These are phyloP conservation scores for Theodoxus fluviatilis DNA, from an alignment of 2,888 invertebrate genomes.

Conservation along the genomic window DNA sequence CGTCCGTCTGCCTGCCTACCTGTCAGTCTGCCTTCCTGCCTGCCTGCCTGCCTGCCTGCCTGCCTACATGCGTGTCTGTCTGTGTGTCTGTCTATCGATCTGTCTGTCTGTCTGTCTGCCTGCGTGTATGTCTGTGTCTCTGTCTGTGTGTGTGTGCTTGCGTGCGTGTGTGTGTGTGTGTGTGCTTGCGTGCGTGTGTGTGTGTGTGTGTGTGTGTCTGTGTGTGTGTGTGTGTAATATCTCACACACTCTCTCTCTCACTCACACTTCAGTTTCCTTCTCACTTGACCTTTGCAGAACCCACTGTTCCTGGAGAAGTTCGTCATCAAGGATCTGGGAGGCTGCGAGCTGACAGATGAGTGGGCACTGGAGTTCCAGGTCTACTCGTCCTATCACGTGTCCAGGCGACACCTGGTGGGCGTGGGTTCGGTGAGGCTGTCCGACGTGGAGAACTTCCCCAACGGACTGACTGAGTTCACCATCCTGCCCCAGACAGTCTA, in stretches of 20 bases:
- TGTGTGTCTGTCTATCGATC: not conserved
- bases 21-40: no score
- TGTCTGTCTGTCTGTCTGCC: not conserved
- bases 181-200: slow-evolving; percentile 1
- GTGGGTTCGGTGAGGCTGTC: slow-evolving; percentile 49
- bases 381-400: slow-evolving; percentile 57
- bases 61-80: no score
- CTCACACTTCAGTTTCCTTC: not conserved
- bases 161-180: slow-evolving; percentile 2
- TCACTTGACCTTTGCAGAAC: slow-evolving; percentile 39
- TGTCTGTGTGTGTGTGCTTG: not conserved
- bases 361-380: slow-evolving; percentile 57
- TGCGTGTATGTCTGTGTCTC: not conserved
- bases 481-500: slow-evolving; percentile 56
- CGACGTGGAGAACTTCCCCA: slow-evolving; percentile 50
- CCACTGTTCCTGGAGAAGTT: slow-evolving; percentile 58
- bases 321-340: slow-evolving; percentile 49
- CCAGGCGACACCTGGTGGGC: slow-evolving; percentile 55
- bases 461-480: slow-evolving; percentile 49
- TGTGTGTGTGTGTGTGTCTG: slow-evolving; percentile 11
- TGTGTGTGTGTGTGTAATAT: not conserved
- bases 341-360: slow-evolving; percentile 46
- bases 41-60: no score
- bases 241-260: not conserved
- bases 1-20: no score